Evolutionary conservation across 1,140 invertebrate genomes (phyloP).

Genomic region (Euglossa dilemma): DNA sequence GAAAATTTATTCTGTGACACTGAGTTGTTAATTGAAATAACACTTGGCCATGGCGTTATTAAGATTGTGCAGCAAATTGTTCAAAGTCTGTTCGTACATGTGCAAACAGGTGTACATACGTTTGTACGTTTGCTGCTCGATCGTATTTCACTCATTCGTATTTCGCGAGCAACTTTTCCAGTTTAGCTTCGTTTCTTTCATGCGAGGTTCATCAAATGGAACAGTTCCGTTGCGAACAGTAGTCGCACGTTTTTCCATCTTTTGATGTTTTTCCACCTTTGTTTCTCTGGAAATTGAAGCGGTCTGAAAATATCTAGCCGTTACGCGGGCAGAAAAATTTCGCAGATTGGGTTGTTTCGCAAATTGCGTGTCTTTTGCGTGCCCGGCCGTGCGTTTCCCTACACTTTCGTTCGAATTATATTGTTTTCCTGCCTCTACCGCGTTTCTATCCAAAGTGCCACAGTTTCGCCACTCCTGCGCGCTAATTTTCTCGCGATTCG

Average conservation of each 20-base stretch:
- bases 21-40: no score
- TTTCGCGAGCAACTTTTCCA: not conserved
- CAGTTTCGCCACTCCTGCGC: no score
- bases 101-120: not conserved
- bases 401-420: not conserved
- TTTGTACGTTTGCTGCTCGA: no score
- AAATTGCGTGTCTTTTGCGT: conserved; percentile 1
- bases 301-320: conserved; percentile 25
- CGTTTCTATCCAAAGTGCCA: not conserved
- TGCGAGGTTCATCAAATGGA: conserved; percentile 29
- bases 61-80: no score
- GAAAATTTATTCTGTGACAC: no score
- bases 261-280: conserved; percentile 44
- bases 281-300: conserved; percentile 29
- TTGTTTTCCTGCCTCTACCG: not conserved
- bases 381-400: no score
- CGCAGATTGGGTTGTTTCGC: conserved; percentile 1
- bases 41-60: no score
- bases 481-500: not conserved
- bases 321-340: conserved; percentile 1
- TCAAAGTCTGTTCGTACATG: no score
- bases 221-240: conserved; percentile 10
- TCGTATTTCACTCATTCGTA: no score
- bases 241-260: conserved; percentile 25
- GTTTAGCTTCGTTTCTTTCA: conserved; percentile 5